A percentile compares a stretch with the other conserved stretches of the same genome.
Conservation (phyloP, 2,113 vertebrate species). For the Mirounga angustirostris region DNA sequence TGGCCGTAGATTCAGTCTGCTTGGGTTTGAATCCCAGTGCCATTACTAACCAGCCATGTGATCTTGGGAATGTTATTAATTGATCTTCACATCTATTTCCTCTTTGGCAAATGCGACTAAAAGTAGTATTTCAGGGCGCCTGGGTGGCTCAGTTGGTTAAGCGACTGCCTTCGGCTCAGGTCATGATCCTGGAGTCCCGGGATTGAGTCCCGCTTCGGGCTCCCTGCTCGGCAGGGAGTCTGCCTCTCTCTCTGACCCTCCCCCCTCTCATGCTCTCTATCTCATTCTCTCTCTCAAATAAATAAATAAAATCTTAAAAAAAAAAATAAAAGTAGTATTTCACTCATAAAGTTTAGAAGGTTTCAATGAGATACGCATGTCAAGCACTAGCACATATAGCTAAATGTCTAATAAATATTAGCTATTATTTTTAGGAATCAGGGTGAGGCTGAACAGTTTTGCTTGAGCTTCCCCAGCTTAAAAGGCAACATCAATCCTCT, state of each 20-base stretch:
- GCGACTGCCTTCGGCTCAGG: no score
- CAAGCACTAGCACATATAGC: neutral
- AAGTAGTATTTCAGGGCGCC: neutral
- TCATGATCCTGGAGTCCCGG: no score
- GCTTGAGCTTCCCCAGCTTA: neutral
- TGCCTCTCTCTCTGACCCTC: no score
- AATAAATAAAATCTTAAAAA: no score
- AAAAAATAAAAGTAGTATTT: neutral
- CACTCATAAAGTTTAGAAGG: neutral
- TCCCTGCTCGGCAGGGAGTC: no score
- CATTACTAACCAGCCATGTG: neutral
- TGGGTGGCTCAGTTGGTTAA: no score
- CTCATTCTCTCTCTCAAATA: no score
- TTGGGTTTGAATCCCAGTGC: neutral
- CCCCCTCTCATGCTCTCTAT: no score
- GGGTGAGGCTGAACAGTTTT: neutral
- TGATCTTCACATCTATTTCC: neutral
- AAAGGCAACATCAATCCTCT: conserved; percentile 2
- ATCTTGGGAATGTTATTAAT: neutral
- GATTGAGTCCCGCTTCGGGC: no score
- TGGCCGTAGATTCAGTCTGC: neutral
- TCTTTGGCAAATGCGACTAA: neutral
- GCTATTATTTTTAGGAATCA: conserved; percentile 18
- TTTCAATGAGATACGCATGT: neutral
- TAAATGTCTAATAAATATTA: neutral